Conservation (phyloP, 2,113 vertebrate species). For the Brachyhypopomus occidentalis region DNA sequence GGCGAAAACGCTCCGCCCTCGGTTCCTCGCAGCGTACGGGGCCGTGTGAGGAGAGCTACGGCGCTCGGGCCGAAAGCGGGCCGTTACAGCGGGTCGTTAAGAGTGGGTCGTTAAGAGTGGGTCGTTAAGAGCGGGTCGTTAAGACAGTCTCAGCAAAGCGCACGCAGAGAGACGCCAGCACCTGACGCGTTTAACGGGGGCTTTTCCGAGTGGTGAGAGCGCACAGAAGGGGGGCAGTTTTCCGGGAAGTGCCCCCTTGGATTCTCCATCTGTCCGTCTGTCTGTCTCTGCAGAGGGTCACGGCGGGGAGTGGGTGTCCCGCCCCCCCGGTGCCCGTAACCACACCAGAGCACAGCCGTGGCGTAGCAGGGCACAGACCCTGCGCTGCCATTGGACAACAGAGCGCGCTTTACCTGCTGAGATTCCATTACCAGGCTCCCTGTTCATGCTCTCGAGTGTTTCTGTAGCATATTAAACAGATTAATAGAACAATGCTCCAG, state of each 20-base stretch:
- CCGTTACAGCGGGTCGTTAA: constrained; percentile 48
- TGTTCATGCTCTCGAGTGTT: constrained; percentile 73
- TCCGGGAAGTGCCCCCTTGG: constrained; percentile 47
- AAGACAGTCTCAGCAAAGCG: constrained; percentile 43
- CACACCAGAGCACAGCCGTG: constrained; percentile 34
- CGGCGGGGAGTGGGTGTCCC: constrained; percentile 44
- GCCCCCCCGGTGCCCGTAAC: constrained; percentile 50
- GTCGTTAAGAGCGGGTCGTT: constrained; percentile 54
- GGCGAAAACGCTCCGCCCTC: too few species aligned
- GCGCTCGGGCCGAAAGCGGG: constrained; percentile 38
- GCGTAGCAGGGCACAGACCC: constrained; percentile 58
- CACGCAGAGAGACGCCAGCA: constrained; percentile 10
- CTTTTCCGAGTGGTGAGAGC: constrained; percentile 23
- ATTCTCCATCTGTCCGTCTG: constrained; percentile 65
- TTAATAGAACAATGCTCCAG: constrained; percentile 82
- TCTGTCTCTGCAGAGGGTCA: constrained; percentile 66
- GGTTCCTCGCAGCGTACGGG: too few species aligned
- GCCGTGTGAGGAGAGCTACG: too few species aligned
- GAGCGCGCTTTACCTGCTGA: constrained; percentile 71
- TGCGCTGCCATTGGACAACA: constrained; percentile 69
- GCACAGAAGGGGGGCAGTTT: constrained; percentile 51
- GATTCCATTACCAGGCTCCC: constrained; percentile 79
- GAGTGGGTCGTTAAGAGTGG: constrained; percentile 54
- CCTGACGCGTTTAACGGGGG: constrained; percentile 29
- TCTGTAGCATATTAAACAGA: constrained; percentile 88